phyloP scores from a whole-genome alignment of 2,888 invertebrate species.

The Eristalis arbustorum region DNA sequence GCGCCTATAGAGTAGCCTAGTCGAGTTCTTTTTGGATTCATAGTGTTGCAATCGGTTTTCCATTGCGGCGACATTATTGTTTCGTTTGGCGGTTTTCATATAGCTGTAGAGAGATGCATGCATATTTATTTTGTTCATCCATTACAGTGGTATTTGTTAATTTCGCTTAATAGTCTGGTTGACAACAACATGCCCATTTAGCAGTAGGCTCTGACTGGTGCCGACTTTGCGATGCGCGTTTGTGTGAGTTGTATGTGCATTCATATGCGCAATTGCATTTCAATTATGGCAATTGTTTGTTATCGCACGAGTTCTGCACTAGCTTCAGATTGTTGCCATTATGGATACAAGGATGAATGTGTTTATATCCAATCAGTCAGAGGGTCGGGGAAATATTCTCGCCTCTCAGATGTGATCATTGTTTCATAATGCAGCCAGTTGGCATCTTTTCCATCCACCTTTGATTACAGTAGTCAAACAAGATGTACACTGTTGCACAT shows the following conservation, averaged over 20 bases:
- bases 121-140: constrained; percentile 57
- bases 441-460: too few relatives aligned
- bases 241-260: constrained; percentile 15
- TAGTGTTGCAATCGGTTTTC: constrained; percentile 67
- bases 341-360: constrained; percentile 1
- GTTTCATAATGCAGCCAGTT: too few relatives aligned
- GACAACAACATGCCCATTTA: constrained; percentile 65
- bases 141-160: constrained; percentile 69
- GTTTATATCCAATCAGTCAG: too few relatives aligned
- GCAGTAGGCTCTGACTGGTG: constrained; percentile 38
- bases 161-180: constrained; percentile 67
- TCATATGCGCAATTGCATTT: constrained; percentile 71
- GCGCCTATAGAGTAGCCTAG: background rate
- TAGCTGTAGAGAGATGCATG: constrained; percentile 6
- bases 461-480: too few relatives aligned
- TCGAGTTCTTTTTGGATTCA: constrained; percentile 38
- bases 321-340: background rate
- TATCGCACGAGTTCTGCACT: constrained; percentile 40
- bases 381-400: too few relatives aligned
- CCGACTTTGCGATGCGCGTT: background rate
- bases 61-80: constrained; percentile 70
- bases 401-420: too few relatives aligned
- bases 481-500: too few relatives aligned
- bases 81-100: constrained; percentile 64
- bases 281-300: constrained; percentile 69